phyloP scores from a whole-genome alignment of 2,797 vertebrate genomes.

The Astyanax mexicanus region DNA sequence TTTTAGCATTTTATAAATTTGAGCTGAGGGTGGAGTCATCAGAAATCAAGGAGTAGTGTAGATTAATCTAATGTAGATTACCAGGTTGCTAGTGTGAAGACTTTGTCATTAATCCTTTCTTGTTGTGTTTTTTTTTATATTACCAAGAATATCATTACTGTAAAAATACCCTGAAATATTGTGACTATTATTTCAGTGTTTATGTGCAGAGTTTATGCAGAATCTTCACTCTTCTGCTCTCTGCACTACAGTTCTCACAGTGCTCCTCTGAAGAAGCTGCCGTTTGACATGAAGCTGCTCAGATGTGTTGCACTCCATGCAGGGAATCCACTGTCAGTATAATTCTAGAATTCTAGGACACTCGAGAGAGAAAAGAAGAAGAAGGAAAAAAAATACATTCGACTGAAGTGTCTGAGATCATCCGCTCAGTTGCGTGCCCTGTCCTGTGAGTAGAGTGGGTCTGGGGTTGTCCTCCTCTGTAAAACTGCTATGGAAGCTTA shows the following conservation, averaged over 20 bases:
- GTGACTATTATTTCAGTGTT: too few species aligned
- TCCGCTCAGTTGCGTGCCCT: background rate
- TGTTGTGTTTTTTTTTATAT: too few species aligned
- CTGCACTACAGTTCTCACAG: background rate
- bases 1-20: too few species aligned
- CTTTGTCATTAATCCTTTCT: too few species aligned
- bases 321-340: background rate
- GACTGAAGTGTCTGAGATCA: background rate
- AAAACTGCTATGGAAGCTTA: background rate
- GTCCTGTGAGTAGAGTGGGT: background rate
- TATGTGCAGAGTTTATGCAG: background rate
- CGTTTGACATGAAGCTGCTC: background rate
- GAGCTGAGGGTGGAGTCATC: too few species aligned
- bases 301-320: background rate
- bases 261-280: background rate
- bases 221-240: background rate
- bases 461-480: background rate
- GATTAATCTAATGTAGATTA: too few species aligned
- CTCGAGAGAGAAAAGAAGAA: background rate
- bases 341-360: conserved; percentile 7
- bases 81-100: too few species aligned
- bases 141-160: too few species aligned
- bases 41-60: too few species aligned
- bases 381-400: background rate
- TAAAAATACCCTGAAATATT: too few species aligned